Evolutionary conservation across 2,888 invertebrate species (phyloP), one percentile per base, ranked within the genome.

Genomic region (Abscondita cerata): DNA sequence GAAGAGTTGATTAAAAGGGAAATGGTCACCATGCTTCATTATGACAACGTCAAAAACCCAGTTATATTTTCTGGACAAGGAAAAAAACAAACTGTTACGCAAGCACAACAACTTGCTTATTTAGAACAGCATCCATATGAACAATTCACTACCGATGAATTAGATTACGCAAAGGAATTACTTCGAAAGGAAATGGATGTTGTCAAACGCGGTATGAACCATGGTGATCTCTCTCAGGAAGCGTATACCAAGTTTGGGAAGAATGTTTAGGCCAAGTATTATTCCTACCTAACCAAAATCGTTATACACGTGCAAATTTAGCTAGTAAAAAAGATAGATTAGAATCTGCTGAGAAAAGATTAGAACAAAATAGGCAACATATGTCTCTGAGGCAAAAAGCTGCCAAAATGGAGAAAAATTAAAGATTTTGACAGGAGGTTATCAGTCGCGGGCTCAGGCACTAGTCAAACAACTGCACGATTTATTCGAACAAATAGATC

Each of bases 361-460:
- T 98, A 33, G 98, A 98, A 80, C 91, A 92, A 77, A 97, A 98
- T 80, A 86, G 98, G 67, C 88, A 87, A 61, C 97, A 97, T 80
- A 99, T 99, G 98, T 93, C 95, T 0, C 96, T 98, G 81, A 98
- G 98, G 0, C 98, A 98, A 81, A 88, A 91, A 59, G 98, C 98
- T 52, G 95, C 95, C 0, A 99, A 98, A 82, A 91, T 97, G 85
- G 99, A 99, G 80, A 98, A 98, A 81, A 97, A 81, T 82, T 99
- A 19, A 91, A 96, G 81, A 92, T 98, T 58, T 83, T 98, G n/a
- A 92, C 98, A 2, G 98, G 93, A 6, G 95, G 95, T 6, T 96
- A 95, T 81, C 93, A 93, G 82, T 76, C 79, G 1, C 72, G 76
- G 40, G 91, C 94, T 1, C 95, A 96, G 72, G 90, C 90, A 0